A percentile compares a stretch with the other conserved stretches of the same genome.
Evolutionary conservation across 64 coral and sea anemone species (phyloP).

Genomic region (Stylophora pistillata): DNA sequence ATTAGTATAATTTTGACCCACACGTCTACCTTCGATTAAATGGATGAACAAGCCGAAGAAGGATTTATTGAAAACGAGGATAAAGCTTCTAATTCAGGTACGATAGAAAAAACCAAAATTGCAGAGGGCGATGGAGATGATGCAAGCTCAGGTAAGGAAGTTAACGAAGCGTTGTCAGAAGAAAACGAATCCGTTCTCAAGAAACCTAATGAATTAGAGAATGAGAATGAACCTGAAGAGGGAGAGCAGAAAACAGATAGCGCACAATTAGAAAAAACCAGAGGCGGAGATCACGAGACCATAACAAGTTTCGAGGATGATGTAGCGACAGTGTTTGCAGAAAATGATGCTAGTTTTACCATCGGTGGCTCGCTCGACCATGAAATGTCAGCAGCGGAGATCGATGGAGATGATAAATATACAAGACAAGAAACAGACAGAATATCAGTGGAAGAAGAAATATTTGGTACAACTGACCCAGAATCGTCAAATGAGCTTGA

Average conservation of each 20-base stretch:
- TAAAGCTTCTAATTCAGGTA: not conserved
- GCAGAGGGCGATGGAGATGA: not conserved
- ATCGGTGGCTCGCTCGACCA: not conserved
- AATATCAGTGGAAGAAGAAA: not conserved
- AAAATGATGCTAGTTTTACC: constrained; percentile 8
- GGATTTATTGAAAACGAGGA: constrained; percentile 1
- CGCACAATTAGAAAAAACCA: not conserved
- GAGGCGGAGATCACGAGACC: constrained; percentile 9
- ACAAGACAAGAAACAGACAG: not conserved
- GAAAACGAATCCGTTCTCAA: not conserved
- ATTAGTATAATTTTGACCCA: not conserved
- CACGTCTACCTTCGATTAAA: not conserved
- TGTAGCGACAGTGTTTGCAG: not conserved
- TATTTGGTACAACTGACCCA: not conserved
- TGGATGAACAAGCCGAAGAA: not conserved
- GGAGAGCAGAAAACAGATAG: not conserved
- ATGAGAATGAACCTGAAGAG: not conserved
- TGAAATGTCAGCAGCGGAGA: not conserved
- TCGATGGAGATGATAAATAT: not conserved
- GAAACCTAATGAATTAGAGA: not conserved
- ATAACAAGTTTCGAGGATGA: not conserved
- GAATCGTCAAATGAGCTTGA: no score
- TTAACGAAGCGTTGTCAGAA: not conserved
- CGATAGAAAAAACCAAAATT: not conserved
- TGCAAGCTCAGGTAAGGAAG: not conserved